Conservation (phyloP, 2,113 vertebrate species). For the Lichenostomus cassidix region DNA sequence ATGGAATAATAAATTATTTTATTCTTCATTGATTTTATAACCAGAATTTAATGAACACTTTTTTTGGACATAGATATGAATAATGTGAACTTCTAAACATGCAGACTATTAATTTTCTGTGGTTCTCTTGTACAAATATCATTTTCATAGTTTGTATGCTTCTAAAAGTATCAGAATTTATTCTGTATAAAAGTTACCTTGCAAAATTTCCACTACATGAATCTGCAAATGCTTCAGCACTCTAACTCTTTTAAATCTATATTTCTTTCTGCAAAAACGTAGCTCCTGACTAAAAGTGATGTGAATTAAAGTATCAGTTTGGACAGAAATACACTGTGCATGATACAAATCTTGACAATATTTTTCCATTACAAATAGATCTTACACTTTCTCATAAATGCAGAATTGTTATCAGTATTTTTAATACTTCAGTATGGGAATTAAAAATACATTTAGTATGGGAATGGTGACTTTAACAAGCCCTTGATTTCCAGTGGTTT, state of each 20-base stretch:
- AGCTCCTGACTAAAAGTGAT: not conserved
- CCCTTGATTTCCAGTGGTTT: not conserved
- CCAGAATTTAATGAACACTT: not conserved
- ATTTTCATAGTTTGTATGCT: not conserved
- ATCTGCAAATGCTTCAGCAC: not conserved
- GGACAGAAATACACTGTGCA: not conserved
- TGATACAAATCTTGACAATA: not conserved
- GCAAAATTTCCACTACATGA: not conserved
- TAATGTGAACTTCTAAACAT: not conserved
- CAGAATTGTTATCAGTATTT: not conserved
- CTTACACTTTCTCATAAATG: not conserved
- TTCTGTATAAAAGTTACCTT: not conserved
- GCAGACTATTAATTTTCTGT: not conserved
- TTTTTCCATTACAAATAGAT: not conserved
- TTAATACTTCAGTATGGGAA: not conserved
- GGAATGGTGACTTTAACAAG: not conserved
- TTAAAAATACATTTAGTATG: too few species aligned
- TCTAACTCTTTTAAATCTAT: not conserved
- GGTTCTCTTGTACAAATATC: not conserved
- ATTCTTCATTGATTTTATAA: not conserved
- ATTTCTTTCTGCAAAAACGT: not conserved
- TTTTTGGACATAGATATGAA: not conserved
- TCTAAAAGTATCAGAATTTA: not conserved
- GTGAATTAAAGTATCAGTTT: not conserved
- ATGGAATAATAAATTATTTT: not conserved